A percentile compares a stretch with the other conserved stretches of the same genome.
Conservation (phyloP, 2,888 invertebrate species). For the Tetranychus truncatus region DNA sequence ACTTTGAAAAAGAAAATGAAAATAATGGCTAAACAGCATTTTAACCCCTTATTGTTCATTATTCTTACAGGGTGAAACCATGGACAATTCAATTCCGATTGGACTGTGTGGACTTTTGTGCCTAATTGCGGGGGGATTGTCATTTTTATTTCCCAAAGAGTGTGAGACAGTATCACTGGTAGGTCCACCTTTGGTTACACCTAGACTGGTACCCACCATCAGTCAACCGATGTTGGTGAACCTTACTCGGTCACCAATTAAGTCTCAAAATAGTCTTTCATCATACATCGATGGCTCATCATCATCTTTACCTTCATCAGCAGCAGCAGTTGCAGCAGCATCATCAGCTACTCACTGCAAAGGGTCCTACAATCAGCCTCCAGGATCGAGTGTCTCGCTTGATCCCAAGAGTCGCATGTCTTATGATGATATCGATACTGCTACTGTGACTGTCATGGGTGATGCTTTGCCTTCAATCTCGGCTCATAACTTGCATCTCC, state of each 20-base stretch:
- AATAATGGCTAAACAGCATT: too few species aligned
- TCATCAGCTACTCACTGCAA: background rate
- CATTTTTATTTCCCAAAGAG: constrained; percentile 21
- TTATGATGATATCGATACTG: too few species aligned
- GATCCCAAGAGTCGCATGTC: too few species aligned
- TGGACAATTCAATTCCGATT: constrained; percentile 20
- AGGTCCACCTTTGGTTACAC: background rate
- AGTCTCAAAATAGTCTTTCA: background rate
- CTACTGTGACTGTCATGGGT: too few species aligned
- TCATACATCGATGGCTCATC: background rate
- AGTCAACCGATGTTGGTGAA: too few species aligned
- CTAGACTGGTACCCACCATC: too few species aligned
- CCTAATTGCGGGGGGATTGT: constrained; percentile 22
- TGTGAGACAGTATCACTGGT: background rate
- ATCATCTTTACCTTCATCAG: background rate
- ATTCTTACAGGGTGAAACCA: constrained; percentile 18
- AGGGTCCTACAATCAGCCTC: too few species aligned
- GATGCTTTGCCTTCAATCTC: too few species aligned
- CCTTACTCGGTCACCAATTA: too few species aligned
- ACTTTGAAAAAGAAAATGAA: too few species aligned
- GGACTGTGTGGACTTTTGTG: constrained; percentile 24
- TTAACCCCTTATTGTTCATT: background rate
- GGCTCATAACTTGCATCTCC: too few species aligned
- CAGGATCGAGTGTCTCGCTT: too few species aligned
- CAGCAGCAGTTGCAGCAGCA: background rate